phyloP scores from a whole-genome alignment of 2,888 invertebrate species.

The Dryobotodes eremita region DNA sequence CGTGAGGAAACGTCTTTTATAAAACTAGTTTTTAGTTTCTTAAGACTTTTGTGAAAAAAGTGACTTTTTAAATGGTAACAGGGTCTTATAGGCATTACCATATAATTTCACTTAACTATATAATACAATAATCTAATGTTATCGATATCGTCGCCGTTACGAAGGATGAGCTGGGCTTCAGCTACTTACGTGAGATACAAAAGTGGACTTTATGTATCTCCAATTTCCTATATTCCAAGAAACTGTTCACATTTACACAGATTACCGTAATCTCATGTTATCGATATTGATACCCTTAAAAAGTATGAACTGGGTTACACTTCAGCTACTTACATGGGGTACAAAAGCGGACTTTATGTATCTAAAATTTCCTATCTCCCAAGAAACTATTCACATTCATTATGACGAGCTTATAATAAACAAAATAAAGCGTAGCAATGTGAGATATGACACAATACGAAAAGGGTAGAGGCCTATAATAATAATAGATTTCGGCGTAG shows the following conservation, averaged over 20 bases:
- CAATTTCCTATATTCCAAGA: conserved; percentile 18
- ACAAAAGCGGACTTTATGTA: conserved; percentile 17
- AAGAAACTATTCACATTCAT: conserved; percentile 53
- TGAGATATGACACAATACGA: conserved; percentile 69
- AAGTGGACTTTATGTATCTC: background rate
- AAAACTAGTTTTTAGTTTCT: background rate
- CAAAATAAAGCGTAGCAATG: conserved; percentile 64
- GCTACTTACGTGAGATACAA: background rate
- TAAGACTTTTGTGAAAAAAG: background rate
- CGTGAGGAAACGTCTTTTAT: background rate
- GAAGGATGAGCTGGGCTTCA: background rate
- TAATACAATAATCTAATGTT: background rate
- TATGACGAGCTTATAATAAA: conserved; percentile 59
- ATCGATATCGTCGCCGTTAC: background rate
- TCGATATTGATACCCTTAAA: background rate
- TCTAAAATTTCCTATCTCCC: conserved; percentile 27
- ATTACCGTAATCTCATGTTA: background rate
- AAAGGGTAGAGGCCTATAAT: conserved; percentile 70
- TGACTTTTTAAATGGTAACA: background rate
- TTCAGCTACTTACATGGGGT: background rate
- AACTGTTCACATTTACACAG: conserved; percentile 42
- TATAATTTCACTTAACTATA: background rate
- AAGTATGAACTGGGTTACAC: background rate
- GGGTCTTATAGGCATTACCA: background rate
- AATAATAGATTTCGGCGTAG: conserved; percentile 71